phyloP scores from a whole-genome alignment of 2,113 vertebrate species.

The Cheilinus undulatus region DNA sequence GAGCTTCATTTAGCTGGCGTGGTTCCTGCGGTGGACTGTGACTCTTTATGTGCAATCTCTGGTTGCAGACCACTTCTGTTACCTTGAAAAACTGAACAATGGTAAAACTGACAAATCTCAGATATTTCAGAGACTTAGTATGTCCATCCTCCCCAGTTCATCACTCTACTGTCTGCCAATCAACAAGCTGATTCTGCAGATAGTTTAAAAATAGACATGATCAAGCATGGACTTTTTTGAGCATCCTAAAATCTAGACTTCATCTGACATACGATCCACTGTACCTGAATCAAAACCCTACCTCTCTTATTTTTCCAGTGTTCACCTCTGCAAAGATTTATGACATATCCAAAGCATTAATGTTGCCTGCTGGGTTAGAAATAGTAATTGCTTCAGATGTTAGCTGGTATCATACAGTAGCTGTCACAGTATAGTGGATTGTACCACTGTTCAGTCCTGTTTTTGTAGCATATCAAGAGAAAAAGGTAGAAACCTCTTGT shows the following conservation, averaged over 20 bases:
- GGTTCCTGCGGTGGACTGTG: conserved; percentile 21
- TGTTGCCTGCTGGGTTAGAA: conserved; percentile 48
- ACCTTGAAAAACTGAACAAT: conserved; percentile 59
- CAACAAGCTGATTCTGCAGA: conserved; percentile 27
- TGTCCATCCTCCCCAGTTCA: conserved; percentile 45
- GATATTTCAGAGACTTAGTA: conserved; percentile 35
- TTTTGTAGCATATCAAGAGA: conserved; percentile 50
- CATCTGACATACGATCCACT: conserved; percentile 26
- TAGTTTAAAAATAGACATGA: conserved; percentile 29
- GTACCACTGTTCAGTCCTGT: conserved; percentile 55
- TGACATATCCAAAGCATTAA: conserved; percentile 52
- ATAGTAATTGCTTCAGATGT: conserved; percentile 63
- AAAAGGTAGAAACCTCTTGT: conserved; percentile 20
- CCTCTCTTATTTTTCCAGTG: conserved; percentile 63
- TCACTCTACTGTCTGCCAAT: conserved; percentile 37
- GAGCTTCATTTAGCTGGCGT: conserved; percentile 49
- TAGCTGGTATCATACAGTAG: conserved; percentile 60
- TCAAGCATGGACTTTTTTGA: conserved; percentile 46
- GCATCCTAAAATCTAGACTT: conserved; percentile 33
- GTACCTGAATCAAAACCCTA: conserved; percentile 64
- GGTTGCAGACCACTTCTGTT: conserved; percentile 49
- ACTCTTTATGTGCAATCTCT: conserved; percentile 40
- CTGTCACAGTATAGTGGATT: conserved; percentile 55
- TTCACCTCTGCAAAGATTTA: conserved; percentile 54
- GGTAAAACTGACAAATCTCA: conserved; percentile 43